Evolutionary conservation across 2,797 vertebrate genomes (phyloP).

Genomic region (Micrastur ruficollis): DNA sequence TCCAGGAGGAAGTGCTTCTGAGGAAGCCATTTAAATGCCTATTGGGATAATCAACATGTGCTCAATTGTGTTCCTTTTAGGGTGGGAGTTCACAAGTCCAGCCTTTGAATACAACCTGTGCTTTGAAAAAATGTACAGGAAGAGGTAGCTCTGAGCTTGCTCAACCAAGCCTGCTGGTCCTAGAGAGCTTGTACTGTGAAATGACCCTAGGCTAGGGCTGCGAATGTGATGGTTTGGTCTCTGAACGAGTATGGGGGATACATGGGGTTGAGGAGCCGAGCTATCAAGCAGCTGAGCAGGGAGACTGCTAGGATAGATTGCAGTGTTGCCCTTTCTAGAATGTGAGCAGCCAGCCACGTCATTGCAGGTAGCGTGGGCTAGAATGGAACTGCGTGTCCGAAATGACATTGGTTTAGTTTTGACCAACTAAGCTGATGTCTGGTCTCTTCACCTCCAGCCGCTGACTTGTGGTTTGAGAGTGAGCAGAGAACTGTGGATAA

Average conservation of each 20-base stretch:
- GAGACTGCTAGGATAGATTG: background rate
- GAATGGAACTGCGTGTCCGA: background rate
- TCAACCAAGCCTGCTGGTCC: background rate
- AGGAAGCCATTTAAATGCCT: background rate
- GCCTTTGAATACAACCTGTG: background rate
- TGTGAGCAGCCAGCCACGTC: background rate
- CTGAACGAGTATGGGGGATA: background rate
- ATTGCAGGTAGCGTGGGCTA: rapidly evolving
- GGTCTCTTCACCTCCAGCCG: background rate
- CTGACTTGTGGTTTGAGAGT: background rate
- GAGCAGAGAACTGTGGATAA: background rate
- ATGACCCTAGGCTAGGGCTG: background rate
- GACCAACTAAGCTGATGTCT: background rate
- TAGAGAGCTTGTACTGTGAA: background rate
- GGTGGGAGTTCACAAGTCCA: background rate
- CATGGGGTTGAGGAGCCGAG: background rate
- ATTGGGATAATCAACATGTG: background rate
- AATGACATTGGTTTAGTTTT: background rate
- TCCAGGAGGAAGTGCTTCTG: conserved; percentile 19
- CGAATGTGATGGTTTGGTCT: background rate
- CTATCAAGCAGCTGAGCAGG: background rate
- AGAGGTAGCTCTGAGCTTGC: background rate
- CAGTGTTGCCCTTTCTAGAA: background rate
- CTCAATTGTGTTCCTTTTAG: background rate
- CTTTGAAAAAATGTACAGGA: background rate